Evolutionary conservation across 2,113 vertebrate genomes (phyloP).

Genomic region (Uria lomvia): DNA sequence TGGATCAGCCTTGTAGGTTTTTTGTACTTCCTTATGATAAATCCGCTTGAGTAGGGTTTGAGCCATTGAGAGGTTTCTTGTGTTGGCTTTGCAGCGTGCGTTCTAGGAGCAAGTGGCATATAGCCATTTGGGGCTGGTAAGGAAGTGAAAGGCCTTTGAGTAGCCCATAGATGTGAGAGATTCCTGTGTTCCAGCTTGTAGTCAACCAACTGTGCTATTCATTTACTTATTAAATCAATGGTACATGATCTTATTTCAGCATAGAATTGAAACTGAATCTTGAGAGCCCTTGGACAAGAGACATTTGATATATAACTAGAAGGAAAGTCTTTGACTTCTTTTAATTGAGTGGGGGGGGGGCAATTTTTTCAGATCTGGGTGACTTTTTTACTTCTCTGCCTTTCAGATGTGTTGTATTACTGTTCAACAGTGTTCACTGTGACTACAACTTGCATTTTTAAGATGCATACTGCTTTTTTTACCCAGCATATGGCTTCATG

Average conservation of each 20-base stretch:
- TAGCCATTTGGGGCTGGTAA: neutral
- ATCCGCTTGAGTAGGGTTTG: neutral
- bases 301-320: neutral
- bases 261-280: neutral
- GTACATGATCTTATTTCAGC: neutral
- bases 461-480: neutral
- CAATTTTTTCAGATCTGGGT: neutral
- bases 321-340: neutral
- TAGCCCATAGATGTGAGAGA: neutral
- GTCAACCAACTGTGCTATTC: neutral
- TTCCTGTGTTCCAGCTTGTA: neutral
- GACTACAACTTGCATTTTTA: neutral
- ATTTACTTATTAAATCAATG: neutral
- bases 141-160: neutral
- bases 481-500: neutral
- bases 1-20: neutral
- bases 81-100: neutral
- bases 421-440: neutral
- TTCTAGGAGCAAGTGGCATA: neutral
- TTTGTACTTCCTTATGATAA: neutral
- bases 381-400: neutral
- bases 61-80: neutral
- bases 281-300: neutral
- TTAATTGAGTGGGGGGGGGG: neutral
- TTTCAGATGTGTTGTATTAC: neutral